Evolutionary conservation across 1,140 invertebrate genomes (phyloP).

Genomic region (Propsilocerus akamusi): DNA sequence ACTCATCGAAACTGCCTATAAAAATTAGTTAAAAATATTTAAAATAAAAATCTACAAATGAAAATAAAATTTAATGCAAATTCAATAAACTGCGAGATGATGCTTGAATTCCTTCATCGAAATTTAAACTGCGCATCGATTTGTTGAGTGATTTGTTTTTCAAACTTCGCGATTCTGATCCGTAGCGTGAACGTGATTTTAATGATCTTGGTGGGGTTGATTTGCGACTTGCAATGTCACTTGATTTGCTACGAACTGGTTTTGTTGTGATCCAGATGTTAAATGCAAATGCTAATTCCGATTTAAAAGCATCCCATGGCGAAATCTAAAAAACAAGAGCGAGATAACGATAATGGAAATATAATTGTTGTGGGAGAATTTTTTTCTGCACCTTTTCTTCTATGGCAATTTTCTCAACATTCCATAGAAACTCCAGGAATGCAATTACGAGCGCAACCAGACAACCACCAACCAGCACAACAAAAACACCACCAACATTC

Average conservation of each 20-base stretch:
- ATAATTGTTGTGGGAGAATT: neutral
- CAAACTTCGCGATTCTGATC: neutral
- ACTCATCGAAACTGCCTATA: too few species aligned
- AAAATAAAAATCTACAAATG: too few species aligned
- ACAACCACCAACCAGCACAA: slow-evolving; percentile 39
- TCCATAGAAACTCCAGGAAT: slow-evolving; percentile 41
- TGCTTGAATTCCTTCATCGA: neutral
- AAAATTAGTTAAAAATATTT: too few species aligned
- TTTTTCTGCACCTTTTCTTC: slow-evolving; percentile 27
- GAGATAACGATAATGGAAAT: slow-evolving; percentile 3
- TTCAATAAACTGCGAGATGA: neutral
- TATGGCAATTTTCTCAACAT: slow-evolving; percentile 35
- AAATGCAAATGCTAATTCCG: slow-evolving; percentile 34
- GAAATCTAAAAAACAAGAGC: slow-evolving; percentile 26
- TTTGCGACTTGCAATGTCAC: slow-evolving; percentile 1
- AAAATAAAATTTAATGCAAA: slow-evolving; percentile 2
- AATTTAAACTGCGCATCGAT: neutral
- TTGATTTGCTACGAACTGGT: slow-evolving; percentile 19
- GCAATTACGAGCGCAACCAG: slow-evolving; percentile 28
- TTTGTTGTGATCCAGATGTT: slow-evolving; percentile 30
- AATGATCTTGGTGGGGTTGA: neutral
- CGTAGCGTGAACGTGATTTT: neutral
- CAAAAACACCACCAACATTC: slow-evolving; percentile 55
- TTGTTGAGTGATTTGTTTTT: neutral
- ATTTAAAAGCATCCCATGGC: slow-evolving; percentile 29